Evolutionary conservation across 2,797 vertebrate genomes (phyloP), one percentile per base, ranked within the genome.

Genomic region (Tarsius wallacei): DNA sequence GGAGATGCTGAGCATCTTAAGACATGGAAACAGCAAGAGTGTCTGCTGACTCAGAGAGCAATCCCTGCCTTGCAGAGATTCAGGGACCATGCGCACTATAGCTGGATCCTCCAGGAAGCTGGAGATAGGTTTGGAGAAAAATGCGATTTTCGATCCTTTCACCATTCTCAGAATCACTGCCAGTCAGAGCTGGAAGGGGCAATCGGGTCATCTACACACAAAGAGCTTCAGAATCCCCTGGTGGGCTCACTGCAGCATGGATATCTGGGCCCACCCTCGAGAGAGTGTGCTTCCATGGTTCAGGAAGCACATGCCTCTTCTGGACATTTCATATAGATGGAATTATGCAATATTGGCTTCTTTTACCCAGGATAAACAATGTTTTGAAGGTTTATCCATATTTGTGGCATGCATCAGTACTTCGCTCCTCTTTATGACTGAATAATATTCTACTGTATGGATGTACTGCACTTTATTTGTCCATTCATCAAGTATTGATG

Each of bases 21-120:
- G 76, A 88, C 63, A 21, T 63, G 77, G 83, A 95, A 95, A 93
- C 31, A 83, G 83, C 49, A 47, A 33, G 61, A 16, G 71, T 63
- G 36, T 77, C 47, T 80, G 83, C 57, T 86, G 82, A 94, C 90
- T 88, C 73, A 64, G 76, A 83, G n/a, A 59, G 63, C 59, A 89
- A 24, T 42, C 11, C 24, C 31, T 61, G 63, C 64, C 82, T 83
- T 24, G 31, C 42, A 2, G 11, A 84, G 57, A 80, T 22, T 68
- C 61, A 13, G 76, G 87, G 7, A 53, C 33, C 71, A 64, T 22
- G 33, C 0, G 1, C 57, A 26, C 57, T 61, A 36, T 8, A 47
- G 66, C 71, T 0, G 1, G 87, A 57, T 49, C 47, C n/a, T 66
- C 33, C 33, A 80, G 64, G 70, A 86, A 90, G 55, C 51, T 3